Percentiles rank a stretch among this genome's conserved stretches.
Evolutionary conservation across 2,888 invertebrate genomes (phyloP).

Genomic region (Loripinus fragilis): DNA sequence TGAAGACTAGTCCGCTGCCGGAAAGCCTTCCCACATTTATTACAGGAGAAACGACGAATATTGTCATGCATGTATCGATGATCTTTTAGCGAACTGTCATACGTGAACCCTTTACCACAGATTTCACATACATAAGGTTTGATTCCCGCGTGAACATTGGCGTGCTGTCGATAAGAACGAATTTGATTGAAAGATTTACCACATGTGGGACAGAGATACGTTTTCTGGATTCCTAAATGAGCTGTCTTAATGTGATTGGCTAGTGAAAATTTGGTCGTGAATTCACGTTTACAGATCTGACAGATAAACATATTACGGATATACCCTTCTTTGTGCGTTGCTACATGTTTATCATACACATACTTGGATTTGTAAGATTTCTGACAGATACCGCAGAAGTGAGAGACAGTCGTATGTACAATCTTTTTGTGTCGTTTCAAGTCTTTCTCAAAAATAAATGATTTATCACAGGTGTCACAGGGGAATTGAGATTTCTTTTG

Average conservation of each 20-base stretch:
- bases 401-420: conserved; percentile 56
- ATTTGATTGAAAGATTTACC: conserved; percentile 76
- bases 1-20: conserved; percentile 82
- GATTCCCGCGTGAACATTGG: conserved; percentile 76
- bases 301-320: conserved; percentile 72
- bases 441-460: conserved; percentile 73
- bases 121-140: conserved; percentile 75
- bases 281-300: conserved; percentile 70
- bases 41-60: conserved; percentile 81
- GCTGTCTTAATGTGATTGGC: conserved; percentile 74
- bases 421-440: conserved; percentile 71
- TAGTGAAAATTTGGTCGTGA: conserved; percentile 75
- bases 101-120: conserved; percentile 74
- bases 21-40: conserved; percentile 81
- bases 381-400: conserved; percentile 71
- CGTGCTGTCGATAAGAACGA: conserved; percentile 74
- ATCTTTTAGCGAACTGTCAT: conserved; percentile 76
- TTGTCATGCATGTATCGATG: conserved; percentile 81
- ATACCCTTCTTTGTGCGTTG: conserved; percentile 69
- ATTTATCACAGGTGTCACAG: conserved; percentile 70
- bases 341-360: conserved; percentile 67
- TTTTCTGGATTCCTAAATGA: conserved; percentile 72
- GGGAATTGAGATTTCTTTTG: conserved; percentile 36
- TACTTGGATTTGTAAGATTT: conserved; percentile 73
- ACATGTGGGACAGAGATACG: conserved; percentile 74